Percentiles rank a stretch among this genome's conserved stretches.
Conservation (phyloP, 2,113 vertebrate species). For the Cephalopholis sonnerati region DNA sequence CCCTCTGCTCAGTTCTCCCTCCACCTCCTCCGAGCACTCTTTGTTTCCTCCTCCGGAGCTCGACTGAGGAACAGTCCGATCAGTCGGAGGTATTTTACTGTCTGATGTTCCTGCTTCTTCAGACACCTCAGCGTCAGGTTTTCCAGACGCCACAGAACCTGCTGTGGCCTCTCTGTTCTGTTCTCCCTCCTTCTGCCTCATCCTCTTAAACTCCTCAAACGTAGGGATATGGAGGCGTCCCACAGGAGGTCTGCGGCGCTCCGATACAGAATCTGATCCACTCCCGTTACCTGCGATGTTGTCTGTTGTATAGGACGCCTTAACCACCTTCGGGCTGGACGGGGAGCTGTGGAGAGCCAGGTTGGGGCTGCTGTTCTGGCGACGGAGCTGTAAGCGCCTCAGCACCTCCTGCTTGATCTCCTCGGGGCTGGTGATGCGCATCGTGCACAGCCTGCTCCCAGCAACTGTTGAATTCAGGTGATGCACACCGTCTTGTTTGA, state of each 20-base stretch:
- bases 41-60: background rate
- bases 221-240: constrained; percentile 88
- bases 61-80: background rate
- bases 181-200: constrained; percentile 85
- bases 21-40: background rate
- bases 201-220: constrained; percentile 92
- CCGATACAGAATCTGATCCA: constrained; percentile 45
- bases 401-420: constrained; percentile 90
- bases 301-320: constrained; percentile 84
- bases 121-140: background rate
- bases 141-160: constrained; percentile 26
- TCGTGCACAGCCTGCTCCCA: constrained; percentile 59
- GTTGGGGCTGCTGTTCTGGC: constrained; percentile 90
- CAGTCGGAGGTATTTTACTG: background rate
- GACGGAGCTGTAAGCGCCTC: constrained; percentile 85
- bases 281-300: constrained; percentile 62
- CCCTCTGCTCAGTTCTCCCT: constrained; percentile 4
- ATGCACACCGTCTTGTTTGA: constrained; percentile 59
- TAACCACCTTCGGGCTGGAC: constrained; percentile 58
- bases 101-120: constrained; percentile 22
- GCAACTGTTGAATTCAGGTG: constrained; percentile 15
- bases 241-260: constrained; percentile 73
- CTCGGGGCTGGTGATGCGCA: constrained; percentile 83
- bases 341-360: constrained; percentile 76
- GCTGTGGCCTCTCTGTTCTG: constrained; percentile 30